These are phyloP conservation scores for Holotrichia oblita DNA, from an alignment of 1,140 invertebrate species.

Conservation along the genomic window DNA sequence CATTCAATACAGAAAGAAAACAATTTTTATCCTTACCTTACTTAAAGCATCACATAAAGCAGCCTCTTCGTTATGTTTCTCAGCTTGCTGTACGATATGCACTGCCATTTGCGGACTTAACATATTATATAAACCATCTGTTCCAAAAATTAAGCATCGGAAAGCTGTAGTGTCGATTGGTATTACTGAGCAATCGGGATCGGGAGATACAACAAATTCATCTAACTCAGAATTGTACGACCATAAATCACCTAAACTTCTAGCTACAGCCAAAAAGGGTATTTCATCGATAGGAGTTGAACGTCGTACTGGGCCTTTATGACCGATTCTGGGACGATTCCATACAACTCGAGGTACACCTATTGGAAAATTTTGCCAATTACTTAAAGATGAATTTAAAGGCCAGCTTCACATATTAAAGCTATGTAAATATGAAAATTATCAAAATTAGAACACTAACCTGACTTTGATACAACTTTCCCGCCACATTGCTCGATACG, in stretches of 20 bases:
- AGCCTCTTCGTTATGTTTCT: constrained; percentile 80
- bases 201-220: constrained; percentile 96
- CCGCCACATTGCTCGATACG: constrained; percentile 90
- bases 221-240: constrained; percentile 91
- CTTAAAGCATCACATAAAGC: constrained; percentile 56
- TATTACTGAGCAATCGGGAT: constrained; percentile 92
- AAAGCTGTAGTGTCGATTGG: constrained; percentile 81
- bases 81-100: constrained; percentile 80
- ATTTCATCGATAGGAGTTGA: constrained; percentile 93
- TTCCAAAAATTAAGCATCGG: constrained; percentile 93
- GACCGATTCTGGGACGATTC: constrained; percentile 87
- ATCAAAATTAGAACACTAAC: constrained; percentile 43
- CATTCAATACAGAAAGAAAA: not conserved
- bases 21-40: constrained; percentile 44
- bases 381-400: not conserved
- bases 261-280: constrained; percentile 94
- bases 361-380: constrained; percentile 31
- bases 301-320: constrained; percentile 81
- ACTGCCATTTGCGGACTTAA: constrained; percentile 86
- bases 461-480: constrained; percentile 88
- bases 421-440: not conserved
- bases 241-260: constrained; percentile 96
- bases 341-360: constrained; percentile 95
- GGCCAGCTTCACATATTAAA: no score
- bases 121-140: constrained; percentile 98